phyloP scores from a whole-genome alignment of 1,140 invertebrate species.

The Leguminivora glycinivorella region DNA sequence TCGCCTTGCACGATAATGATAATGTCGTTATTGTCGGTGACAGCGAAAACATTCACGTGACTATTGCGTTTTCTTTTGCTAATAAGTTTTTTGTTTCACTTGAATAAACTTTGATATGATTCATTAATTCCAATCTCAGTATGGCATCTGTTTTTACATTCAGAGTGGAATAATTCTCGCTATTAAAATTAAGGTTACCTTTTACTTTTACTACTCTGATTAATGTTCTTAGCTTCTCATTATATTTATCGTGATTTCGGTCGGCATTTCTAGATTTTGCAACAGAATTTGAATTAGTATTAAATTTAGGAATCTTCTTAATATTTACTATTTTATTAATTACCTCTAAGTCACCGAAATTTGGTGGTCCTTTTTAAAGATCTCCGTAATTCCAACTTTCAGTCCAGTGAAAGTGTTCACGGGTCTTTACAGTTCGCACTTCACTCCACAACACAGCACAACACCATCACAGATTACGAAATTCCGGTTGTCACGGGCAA shows the following conservation, averaged over 20 bases:
- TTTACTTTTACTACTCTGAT: neutral
- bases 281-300: no score
- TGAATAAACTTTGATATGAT: constrained; percentile 20
- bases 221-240: no score
- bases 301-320: constrained; percentile 30
- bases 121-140: constrained; percentile 6
- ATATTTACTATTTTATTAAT: constrained; percentile 19
- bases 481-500: constrained; percentile 35
- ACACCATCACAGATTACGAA: constrained; percentile 41
- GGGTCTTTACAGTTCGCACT: constrained; percentile 61
- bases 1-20: constrained; percentile 11
- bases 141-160: neutral
- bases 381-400: constrained; percentile 74
- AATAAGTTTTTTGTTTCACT: constrained; percentile 12
- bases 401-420: constrained; percentile 77
- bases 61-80: constrained; percentile 21
- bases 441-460: constrained; percentile 56
- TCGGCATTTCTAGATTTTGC: no score
- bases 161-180: neutral
- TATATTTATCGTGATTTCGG: neutral
- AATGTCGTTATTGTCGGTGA: constrained; percentile 20
- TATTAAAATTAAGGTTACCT: neutral
- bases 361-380: constrained; percentile 58
- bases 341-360: constrained; percentile 53
- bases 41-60: constrained; percentile 25